Evolutionary conservation across 2,113 vertebrate genomes (phyloP).

Genomic region (Callionymus lyra): DNA sequence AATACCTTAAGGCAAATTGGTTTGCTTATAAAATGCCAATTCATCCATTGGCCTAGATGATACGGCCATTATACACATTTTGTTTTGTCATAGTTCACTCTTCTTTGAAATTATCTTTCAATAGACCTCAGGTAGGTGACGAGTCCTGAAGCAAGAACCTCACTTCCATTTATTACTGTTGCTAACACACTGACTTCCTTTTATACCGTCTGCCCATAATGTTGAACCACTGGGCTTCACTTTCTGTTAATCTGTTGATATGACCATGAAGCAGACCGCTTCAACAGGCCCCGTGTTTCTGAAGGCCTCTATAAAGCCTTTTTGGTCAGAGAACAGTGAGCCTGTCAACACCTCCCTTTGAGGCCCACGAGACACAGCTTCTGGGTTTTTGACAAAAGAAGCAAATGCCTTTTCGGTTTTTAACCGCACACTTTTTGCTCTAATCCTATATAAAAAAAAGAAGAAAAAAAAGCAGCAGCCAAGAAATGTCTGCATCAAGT

Average conservation of each 20-base stretch:
- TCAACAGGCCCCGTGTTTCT: background rate
- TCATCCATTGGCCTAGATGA: no score
- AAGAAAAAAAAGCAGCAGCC: no score
- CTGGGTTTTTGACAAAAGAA: conserved; percentile 19
- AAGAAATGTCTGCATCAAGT: background rate
- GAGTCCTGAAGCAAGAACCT: no score
- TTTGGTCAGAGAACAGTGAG: conserved; percentile 12
- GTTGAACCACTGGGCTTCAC: conserved; percentile 6
- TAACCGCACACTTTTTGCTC: conserved; percentile 1
- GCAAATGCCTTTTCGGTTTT: conserved; percentile 16
- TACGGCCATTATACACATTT: no score
- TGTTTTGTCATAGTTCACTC: no score
- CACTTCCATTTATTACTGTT: no score
- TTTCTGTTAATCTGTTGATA: conserved; percentile 14
- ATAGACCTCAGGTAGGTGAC: no score
- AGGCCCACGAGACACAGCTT: conserved; percentile 7
- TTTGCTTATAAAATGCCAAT: no score
- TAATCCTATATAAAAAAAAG: conserved; percentile 26
- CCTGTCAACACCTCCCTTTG: conserved; percentile 25
- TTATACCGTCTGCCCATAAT: background rate
- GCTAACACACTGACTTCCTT: background rate
- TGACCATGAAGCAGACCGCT: conserved; percentile 19
- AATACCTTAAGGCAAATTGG: no score
- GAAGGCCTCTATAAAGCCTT: background rate
- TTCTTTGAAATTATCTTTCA: no score